Conservation (phyloP, 2,113 vertebrate species). For the Syngnathus scovelli region DNA sequence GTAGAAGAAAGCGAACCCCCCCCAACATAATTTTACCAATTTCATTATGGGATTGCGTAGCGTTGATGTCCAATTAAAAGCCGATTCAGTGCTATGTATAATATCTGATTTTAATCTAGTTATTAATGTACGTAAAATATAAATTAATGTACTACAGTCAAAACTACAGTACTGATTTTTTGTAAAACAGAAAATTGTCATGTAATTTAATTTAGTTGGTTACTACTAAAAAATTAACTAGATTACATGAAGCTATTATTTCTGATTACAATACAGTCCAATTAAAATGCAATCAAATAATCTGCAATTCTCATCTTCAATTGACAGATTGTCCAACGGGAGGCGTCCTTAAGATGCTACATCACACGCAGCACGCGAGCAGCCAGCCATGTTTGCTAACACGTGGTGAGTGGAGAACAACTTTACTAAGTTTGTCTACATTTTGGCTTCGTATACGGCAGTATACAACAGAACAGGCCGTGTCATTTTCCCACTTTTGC, state of each 20-base stretch:
- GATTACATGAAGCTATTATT: not conserved
- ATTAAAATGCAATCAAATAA: not conserved
- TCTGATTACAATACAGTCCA: not conserved
- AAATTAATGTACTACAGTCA: too few relatives aligned
- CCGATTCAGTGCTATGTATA: not conserved
- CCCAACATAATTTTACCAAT: not conserved
- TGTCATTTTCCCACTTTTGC: not conserved
- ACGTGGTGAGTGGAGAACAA: not conserved
- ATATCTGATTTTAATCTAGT: not conserved
- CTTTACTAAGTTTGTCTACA: constrained; percentile 36
- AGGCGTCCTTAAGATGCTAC: constrained; percentile 35
- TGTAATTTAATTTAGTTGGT: too few relatives aligned
- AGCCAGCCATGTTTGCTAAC: not conserved
- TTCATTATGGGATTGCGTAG: not conserved
- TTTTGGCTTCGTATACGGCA: not conserved
- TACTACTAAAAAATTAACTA: not conserved
- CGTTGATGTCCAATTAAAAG: not conserved
- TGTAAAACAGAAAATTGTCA: too few relatives aligned
- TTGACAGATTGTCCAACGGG: not conserved
- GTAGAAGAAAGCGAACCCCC: not conserved
- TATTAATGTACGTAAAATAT: too few relatives aligned
- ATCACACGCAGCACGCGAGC: constrained; percentile 21
- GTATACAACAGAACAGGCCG: not conserved
- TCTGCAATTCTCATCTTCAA: not conserved
- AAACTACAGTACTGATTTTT: too few relatives aligned